Percentiles rank a stretch among this genome's conserved stretches.
Conservation (phyloP, 2,888 invertebrate genomes). For the Harpagoxenus sublaevis region DNA sequence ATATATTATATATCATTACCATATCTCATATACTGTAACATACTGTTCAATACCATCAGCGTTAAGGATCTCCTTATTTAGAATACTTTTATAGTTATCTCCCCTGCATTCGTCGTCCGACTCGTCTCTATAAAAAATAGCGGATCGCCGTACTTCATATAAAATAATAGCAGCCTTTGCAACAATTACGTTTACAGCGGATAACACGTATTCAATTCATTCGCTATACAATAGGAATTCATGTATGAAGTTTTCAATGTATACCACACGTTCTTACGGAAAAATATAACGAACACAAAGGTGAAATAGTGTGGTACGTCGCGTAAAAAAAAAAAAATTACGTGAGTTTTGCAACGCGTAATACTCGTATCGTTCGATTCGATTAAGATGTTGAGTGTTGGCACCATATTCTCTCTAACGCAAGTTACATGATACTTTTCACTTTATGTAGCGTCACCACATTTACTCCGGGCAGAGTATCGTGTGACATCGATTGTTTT, state of each 20-base stretch:
- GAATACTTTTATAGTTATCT: slow-evolving; percentile 34
- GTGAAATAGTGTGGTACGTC: not conserved
- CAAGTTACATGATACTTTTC: slow-evolving; percentile 7
- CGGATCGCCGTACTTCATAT: slow-evolving; percentile 41
- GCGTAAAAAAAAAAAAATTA: slow-evolving; percentile 16
- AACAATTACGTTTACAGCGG: slow-evolving; percentile 44
- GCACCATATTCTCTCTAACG: slow-evolving; percentile 49
- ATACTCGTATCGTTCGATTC: not conserved
- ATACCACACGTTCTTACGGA: slow-evolving; percentile 14
- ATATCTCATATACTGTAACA: slow-evolving; percentile 7
- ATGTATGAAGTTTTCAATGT: slow-evolving; percentile 12
- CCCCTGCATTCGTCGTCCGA: not conserved
- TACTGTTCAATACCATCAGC: slow-evolving; percentile 9
- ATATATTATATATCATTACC: slow-evolving; percentile 14
- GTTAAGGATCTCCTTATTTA: slow-evolving; percentile 32
- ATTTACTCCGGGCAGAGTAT: slow-evolving; percentile 9
- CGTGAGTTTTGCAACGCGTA: slow-evolving; percentile 10
- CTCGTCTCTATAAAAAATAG: slow-evolving; percentile 52
- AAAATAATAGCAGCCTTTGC: slow-evolving; percentile 51
- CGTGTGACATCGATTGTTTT: slow-evolving; percentile 7
- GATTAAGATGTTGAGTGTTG: slow-evolving; percentile 31
- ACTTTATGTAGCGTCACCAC: not conserved
- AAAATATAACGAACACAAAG: not conserved
- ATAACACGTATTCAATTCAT: slow-evolving; percentile 37
- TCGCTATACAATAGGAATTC: slow-evolving; percentile 45